Evolutionary conservation across 2,797 vertebrate genomes (phyloP).

Genomic region (Vespertilio murinus): DNA sequence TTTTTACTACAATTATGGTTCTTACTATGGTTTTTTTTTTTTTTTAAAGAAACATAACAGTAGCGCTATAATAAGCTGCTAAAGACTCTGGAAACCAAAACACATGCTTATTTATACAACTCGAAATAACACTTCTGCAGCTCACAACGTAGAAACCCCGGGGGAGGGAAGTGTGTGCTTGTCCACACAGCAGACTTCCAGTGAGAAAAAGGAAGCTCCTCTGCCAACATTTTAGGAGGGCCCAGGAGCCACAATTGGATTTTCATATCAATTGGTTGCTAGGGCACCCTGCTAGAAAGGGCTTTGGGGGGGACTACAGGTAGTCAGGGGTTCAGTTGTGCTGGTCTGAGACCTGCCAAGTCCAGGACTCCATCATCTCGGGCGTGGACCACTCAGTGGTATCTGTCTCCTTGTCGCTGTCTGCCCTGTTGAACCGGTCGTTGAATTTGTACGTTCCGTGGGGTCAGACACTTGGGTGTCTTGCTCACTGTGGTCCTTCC

Average conservation of each 20-base stretch:
- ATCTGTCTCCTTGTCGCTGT: background rate
- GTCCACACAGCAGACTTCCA: background rate
- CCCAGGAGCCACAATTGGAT: background rate
- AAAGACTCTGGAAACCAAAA: slow-evolving; percentile 17
- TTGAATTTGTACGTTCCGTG: background rate
- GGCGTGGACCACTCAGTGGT: background rate
- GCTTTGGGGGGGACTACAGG: background rate
- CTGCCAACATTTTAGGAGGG: slow-evolving; percentile 25
- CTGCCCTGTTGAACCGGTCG: background rate
- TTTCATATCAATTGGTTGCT: background rate
- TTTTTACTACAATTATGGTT: background rate
- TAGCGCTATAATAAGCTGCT: slow-evolving; percentile 11
- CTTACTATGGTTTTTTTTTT: background rate
- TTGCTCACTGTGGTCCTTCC: background rate
- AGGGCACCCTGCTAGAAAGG: background rate
- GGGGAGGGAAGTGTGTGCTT: background rate
- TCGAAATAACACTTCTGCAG: background rate
- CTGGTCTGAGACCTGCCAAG: background rate
- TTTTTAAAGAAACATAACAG: background rate
- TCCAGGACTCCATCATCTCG: background rate
- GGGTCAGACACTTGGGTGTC: background rate
- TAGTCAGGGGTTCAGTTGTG: background rate
- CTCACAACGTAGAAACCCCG: background rate
- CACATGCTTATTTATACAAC: slow-evolving; percentile 2
- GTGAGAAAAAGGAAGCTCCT: slow-evolving; percentile 31